phyloP scores from a whole-genome alignment of 2,113 vertebrate species.

The Nothocercus julius region DNA sequence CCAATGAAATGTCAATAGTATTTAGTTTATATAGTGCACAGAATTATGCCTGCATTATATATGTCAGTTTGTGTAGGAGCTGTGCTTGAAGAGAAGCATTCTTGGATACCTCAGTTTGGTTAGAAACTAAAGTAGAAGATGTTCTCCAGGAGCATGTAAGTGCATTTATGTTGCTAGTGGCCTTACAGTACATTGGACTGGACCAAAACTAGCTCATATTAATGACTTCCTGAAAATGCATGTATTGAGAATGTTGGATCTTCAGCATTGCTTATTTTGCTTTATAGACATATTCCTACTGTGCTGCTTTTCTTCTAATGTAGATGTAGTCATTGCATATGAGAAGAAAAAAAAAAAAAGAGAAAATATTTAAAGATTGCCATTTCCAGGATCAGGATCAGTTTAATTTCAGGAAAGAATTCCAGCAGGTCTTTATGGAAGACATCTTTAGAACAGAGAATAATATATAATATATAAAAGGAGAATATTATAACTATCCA shows the following conservation, averaged over 20 bases:
- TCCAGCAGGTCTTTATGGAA: neutral
- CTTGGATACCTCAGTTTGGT: neutral
- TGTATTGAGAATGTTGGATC: neutral
- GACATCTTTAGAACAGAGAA: conserved; percentile 33
- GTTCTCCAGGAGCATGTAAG: neutral
- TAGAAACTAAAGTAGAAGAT: neutral
- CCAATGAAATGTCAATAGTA: neutral
- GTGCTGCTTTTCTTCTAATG: neutral
- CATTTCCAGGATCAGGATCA: neutral
- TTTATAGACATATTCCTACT: neutral
- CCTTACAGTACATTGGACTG: neutral
- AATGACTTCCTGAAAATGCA: neutral
- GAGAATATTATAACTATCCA: conserved; percentile 23
- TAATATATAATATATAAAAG: neutral
- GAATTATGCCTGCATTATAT: neutral
- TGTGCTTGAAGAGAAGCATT: neutral
- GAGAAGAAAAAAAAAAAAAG: neutral
- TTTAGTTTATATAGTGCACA: neutral
- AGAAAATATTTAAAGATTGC: neutral
- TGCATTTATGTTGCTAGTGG: neutral
- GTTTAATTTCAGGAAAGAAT: conserved; percentile 21
- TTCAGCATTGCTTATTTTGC: neutral
- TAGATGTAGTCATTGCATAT: neutral
- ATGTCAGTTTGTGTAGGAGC: neutral
- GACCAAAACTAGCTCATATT: neutral